Evolutionary conservation across 1,140 invertebrate genomes (phyloP).

Genomic region (Nymphalis io): DNA sequence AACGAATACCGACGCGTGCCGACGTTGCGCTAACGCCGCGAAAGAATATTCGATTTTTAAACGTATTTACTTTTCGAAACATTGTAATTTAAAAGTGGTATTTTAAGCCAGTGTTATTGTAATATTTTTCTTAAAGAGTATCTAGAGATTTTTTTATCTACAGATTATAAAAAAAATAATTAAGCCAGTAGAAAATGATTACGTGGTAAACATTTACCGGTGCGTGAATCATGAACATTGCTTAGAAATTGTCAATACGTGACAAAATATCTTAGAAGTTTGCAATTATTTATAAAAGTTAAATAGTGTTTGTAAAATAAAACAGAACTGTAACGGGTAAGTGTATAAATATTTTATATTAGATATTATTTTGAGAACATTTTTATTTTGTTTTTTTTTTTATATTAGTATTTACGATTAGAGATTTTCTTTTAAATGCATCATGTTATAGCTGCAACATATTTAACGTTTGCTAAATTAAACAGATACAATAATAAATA

Average conservation of each 20-base stretch:
- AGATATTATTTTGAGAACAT: not conserved
- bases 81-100: not conserved
- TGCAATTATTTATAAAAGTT: not conserved
- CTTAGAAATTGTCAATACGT: conserved; percentile 20
- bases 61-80: conserved; percentile 20
- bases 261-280: conserved; percentile 2
- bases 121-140: not conserved
- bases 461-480: no score
- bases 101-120: conserved; percentile 3
- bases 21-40: conserved; percentile 57
- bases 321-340: not conserved
- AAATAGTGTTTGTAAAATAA: not conserved
- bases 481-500: no score
- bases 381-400: no score
- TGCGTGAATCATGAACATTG: conserved; percentile 25
- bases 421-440: no score
- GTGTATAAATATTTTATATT: not conserved
- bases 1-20: conserved; percentile 49
- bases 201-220: conserved; percentile 27
- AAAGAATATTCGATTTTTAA: conserved; percentile 39
- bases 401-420: no score
- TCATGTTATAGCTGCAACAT: no score
- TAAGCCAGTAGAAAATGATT: conserved; percentile 21
- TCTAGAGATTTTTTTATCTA: not conserved
- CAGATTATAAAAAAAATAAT: not conserved